Evolutionary conservation across 2,113 vertebrate species (phyloP).

Genomic region (Oreocharis arfaki): DNA sequence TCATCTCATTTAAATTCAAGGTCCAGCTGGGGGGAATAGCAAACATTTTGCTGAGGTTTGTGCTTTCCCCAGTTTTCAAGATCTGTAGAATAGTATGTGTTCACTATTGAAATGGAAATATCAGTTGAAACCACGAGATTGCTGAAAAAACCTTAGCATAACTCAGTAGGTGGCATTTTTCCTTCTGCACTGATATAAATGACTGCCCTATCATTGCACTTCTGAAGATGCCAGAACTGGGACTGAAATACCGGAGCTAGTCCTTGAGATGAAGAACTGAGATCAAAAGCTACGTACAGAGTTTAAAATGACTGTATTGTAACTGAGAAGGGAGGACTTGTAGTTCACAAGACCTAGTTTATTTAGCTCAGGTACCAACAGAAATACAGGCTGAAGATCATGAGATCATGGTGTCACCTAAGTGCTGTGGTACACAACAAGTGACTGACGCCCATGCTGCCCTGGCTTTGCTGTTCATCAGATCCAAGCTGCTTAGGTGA

Average conservation of each 20-base stretch:
- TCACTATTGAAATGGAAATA: neutral
- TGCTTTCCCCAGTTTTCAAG: neutral
- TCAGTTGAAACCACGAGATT: neutral
- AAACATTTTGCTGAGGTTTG: neutral
- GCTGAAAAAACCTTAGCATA: neutral
- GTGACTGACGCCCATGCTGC: neutral
- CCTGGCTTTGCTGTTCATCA: neutral
- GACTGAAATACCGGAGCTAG: neutral
- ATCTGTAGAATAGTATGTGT: fast-evolving
- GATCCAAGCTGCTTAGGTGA: neutral
- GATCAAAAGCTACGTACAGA: neutral
- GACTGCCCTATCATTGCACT: neutral
- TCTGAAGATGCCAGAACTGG: neutral
- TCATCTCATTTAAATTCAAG: neutral
- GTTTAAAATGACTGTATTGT: neutral
- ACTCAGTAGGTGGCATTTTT: neutral
- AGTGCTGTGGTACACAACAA: neutral
- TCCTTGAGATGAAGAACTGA: neutral
- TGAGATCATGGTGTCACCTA: neutral
- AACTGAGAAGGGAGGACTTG: neutral
- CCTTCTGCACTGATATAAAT: neutral
- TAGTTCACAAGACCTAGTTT: neutral
- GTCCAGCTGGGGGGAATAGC: neutral
- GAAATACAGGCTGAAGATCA: neutral
- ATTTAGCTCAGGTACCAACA: neutral